phyloP scores from a whole-genome alignment of 2,888 invertebrate genomes.

The Sympetrum striolatum region DNA sequence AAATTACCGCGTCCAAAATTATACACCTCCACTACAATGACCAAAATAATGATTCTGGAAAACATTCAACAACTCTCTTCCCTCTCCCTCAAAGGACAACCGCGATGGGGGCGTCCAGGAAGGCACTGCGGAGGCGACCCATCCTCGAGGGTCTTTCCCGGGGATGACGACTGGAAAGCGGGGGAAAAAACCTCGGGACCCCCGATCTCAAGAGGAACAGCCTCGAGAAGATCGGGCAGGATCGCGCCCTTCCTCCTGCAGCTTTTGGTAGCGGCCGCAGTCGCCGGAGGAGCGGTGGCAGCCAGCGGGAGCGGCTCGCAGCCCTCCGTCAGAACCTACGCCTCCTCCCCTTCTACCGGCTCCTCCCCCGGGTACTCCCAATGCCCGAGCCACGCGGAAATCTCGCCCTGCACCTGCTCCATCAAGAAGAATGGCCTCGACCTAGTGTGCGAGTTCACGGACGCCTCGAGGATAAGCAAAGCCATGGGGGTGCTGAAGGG shows the following conservation, averaged over 20 bases:
- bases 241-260: slow-evolving; percentile 50
- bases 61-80: neutral
- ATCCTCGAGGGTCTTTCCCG: neutral
- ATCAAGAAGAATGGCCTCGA: slow-evolving; percentile 90
- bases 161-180: neutral
- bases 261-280: slow-evolving; percentile 47
- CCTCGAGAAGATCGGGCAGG: neutral
- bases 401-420: slow-evolving; percentile 81
- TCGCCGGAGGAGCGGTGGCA: slow-evolving; percentile 43
- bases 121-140: neutral
- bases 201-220: neutral
- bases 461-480: slow-evolving; percentile 76
- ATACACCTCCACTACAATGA: neutral
- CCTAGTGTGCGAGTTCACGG: slow-evolving; percentile 86
- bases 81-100: neutral
- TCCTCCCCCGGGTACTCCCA: slow-evolving; percentile 51
- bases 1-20: too few species aligned
- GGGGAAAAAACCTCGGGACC: neutral
- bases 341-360: slow-evolving; percentile 14
- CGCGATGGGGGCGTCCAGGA: neutral
- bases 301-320: slow-evolving; percentile 45
- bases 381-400: slow-evolving; percentile 77
- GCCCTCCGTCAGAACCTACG: slow-evolving; percentile 47
- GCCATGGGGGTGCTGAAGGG: slow-evolving; percentile 85
- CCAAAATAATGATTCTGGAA: neutral